Conservation (phyloP, 2,113 vertebrate genomes). For the Asarcornis scutulata region DNA sequence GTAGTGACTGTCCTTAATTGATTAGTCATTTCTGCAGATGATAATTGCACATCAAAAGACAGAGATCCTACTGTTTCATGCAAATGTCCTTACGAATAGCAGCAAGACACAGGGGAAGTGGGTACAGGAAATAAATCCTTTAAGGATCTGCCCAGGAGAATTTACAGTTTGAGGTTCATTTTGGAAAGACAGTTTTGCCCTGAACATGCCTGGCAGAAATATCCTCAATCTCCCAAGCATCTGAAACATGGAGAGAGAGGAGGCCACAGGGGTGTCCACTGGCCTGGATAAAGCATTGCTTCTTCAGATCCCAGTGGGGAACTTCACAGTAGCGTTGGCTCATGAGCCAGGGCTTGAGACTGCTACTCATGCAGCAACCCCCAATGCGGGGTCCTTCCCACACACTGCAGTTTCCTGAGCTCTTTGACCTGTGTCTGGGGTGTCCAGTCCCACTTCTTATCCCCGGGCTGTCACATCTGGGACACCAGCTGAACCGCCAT, state of each 20-base stretch:
- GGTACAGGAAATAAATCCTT: constrained; percentile 18
- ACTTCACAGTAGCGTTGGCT: background rate
- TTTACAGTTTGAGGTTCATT: background rate
- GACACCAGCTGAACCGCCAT: fast-evolving
- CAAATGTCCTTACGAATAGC: constrained; percentile 14
- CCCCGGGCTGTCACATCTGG: background rate
- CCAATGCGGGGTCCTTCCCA: background rate
- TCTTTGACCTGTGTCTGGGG: fast-evolving
- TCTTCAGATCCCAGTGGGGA: background rate
- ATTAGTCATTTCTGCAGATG: constrained; percentile 73
- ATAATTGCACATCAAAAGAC: constrained; percentile 64
- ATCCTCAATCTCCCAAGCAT: background rate
- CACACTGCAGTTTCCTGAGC: fast-evolving
- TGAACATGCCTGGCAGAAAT: background rate
- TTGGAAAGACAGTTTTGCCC: background rate
- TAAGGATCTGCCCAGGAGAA: background rate
- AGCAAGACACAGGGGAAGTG: constrained; percentile 14
- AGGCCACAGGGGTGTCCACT: fast-evolving
- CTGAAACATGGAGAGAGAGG: fast-evolving
- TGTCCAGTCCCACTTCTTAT: background rate
- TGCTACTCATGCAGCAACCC: background rate
- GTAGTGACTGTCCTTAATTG: constrained; percentile 66
- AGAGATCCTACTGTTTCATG: constrained; percentile 52
- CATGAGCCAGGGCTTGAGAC: background rate
- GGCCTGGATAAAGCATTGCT: background rate